A percentile compares a stretch with the other conserved stretches of the same genome.
Evolutionary conservation across 2,797 vertebrate species (phyloP).

Genomic region (Carapus acus): DNA sequence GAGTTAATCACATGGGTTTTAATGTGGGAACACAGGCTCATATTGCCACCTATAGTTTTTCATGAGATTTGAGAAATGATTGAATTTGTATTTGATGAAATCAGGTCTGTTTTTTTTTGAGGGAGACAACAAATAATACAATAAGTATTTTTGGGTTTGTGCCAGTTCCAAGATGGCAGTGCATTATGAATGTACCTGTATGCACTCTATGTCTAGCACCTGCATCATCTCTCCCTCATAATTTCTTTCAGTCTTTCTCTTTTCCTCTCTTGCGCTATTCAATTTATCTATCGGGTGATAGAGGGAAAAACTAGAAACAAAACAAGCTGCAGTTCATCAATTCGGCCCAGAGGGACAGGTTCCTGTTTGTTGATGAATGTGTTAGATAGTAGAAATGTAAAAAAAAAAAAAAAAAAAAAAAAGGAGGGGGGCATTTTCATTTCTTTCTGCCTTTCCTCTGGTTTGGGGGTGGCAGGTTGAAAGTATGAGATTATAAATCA

Average conservation of each 20-base stretch:
- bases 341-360: slow-evolving; percentile 35
- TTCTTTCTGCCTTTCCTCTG: no score
- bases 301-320: slow-evolving; percentile 35
- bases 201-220: neutral
- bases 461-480: no score
- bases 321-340: slow-evolving; percentile 41
- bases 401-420: no score
- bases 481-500: no score
- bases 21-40: slow-evolving; percentile 11
- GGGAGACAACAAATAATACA: neutral
- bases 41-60: slow-evolving; percentile 7
- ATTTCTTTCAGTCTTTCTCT: neutral
- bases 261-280: neutral
- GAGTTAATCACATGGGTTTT: slow-evolving; percentile 39
- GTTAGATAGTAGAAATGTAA: no score
- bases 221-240: neutral
- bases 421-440: slow-evolving; percentile 46
- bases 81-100: slow-evolving; percentile 6
- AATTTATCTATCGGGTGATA: slow-evolving; percentile 34
- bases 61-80: slow-evolving; percentile 2
- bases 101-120: neutral
- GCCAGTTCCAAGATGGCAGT: no score
- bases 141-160: slow-evolving; percentile 15
- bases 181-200: neutral
- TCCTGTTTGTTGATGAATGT: slow-evolving; percentile 40